Conservation (phyloP, 2,888 invertebrate species). For the Rugalucina vietnamica region DNA sequence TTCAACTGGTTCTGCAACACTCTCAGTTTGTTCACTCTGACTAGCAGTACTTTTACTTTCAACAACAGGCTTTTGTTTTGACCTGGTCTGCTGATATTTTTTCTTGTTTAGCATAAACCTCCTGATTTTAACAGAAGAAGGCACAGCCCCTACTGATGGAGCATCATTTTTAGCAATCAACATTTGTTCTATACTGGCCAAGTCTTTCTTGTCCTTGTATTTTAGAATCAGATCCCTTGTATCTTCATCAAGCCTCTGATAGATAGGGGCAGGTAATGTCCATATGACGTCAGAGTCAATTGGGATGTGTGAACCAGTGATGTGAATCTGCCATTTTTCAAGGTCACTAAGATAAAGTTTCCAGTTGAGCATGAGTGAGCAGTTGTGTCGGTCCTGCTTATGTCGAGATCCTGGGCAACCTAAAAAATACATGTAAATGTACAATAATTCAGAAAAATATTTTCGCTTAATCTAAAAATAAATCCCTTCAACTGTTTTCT, state of each 20-base stretch:
- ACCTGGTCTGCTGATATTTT: constrained; percentile 51
- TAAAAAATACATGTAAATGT: constrained; percentile 50
- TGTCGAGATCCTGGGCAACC: constrained; percentile 77
- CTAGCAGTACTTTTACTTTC: too few species aligned
- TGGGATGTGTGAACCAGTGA: constrained; percentile 77
- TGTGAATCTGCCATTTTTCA: constrained; percentile 76
- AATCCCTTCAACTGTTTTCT: too few species aligned
- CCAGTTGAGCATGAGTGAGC: constrained; percentile 76
- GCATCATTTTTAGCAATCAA: constrained; percentile 45
- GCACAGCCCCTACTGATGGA: constrained; percentile 34
- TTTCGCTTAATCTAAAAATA: too few species aligned
- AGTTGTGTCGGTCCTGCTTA: constrained; percentile 81
- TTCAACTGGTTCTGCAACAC: background rate
- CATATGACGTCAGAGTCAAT: constrained; percentile 63
- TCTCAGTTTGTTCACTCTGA: too few species aligned
- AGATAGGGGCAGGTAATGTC: constrained; percentile 64
- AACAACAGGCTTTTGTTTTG: background rate
- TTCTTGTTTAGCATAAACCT: constrained; percentile 71
- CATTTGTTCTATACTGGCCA: constrained; percentile 60
- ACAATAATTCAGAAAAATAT: background rate
- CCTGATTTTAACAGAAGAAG: constrained; percentile 62
- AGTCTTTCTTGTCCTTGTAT: constrained; percentile 47
- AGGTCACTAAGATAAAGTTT: constrained; percentile 79
- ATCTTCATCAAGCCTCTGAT: constrained; percentile 70
- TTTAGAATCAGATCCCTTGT: constrained; percentile 70